Percentiles rank a stretch among this genome's conserved stretches.
Evolutionary conservation across 1,140 invertebrate genomes (phyloP).

Genomic region (Cotesia vestalis): DNA sequence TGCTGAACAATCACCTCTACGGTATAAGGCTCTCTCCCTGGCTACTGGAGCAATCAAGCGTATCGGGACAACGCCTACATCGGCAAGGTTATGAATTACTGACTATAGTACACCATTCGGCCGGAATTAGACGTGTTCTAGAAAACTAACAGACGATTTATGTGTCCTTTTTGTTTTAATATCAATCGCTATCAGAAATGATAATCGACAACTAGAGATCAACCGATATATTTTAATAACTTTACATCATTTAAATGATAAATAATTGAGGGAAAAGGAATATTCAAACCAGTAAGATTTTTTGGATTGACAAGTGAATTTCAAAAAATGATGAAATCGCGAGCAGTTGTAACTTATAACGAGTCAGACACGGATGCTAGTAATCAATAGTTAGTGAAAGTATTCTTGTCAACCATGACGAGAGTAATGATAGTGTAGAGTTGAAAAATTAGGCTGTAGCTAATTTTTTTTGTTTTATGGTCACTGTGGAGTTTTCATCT

Average conservation of each 20-base stretch:
- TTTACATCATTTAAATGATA: too few relatives aligned
- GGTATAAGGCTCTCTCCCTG: neutral
- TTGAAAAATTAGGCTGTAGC: too few relatives aligned
- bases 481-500: too few relatives aligned
- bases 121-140: conserved; percentile 28
- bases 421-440: conserved; percentile 2
- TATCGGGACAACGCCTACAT: conserved; percentile 28
- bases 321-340: conserved; percentile 3
- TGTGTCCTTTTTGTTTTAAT: conserved; percentile 17
- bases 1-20: conserved; percentile 15
- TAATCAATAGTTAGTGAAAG: neutral
- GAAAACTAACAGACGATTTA: conserved; percentile 28
- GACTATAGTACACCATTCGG: neutral
- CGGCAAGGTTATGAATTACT: conserved; percentile 27
- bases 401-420: conserved; percentile 3
- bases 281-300: neutral
- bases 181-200: neutral
- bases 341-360: too few relatives aligned
- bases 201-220: too few relatives aligned
- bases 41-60: neutral
- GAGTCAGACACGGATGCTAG: too few relatives aligned
- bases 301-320: neutral
- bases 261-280: neutral
- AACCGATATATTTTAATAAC: neutral
- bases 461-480: too few relatives aligned